A percentile compares a stretch with the other conserved stretches of the same genome.
Evolutionary conservation across 2,888 invertebrate genomes (phyloP).

Genomic region (Lepidonotus clava): DNA sequence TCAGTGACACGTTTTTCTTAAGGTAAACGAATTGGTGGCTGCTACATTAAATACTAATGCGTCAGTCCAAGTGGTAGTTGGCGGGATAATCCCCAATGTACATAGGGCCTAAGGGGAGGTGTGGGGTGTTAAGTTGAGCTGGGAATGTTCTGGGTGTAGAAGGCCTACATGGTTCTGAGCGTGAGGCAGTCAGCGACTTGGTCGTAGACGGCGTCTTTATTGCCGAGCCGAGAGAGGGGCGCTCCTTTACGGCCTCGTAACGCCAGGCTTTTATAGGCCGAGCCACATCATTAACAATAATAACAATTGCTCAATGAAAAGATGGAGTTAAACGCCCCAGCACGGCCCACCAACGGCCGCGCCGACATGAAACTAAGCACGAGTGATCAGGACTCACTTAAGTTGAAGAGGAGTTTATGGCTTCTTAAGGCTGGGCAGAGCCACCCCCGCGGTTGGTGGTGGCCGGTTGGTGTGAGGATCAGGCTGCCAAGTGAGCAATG

Average conservation of each 20-base stretch:
- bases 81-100: too few relatives aligned
- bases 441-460: not conserved
- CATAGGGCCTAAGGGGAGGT: too few relatives aligned
- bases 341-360: not conserved
- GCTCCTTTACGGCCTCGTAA: slow-evolving; percentile 38
- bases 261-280: slow-evolving; percentile 14
- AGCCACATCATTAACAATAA: slow-evolving; percentile 47
- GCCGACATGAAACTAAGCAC: slow-evolving; percentile 44
- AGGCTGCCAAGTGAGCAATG: not conserved
- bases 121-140: too few relatives aligned
- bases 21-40: too few relatives aligned
- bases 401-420: not conserved
- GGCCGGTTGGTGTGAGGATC: not conserved
- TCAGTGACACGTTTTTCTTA: too few relatives aligned
- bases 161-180: too few relatives aligned
- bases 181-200: too few relatives aligned
- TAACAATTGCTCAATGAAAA: slow-evolving; percentile 54
- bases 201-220: slow-evolving; percentile 25
- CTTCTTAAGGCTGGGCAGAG: not conserved
- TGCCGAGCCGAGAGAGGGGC: not conserved
- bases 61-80: too few relatives aligned
- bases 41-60: too few relatives aligned
- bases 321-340: slow-evolving; percentile 43
- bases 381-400: not conserved
- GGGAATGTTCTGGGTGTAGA: too few relatives aligned